Conservation (phyloP, 2,797 vertebrate genomes). For the Geotrypetes seraphini region DNA sequence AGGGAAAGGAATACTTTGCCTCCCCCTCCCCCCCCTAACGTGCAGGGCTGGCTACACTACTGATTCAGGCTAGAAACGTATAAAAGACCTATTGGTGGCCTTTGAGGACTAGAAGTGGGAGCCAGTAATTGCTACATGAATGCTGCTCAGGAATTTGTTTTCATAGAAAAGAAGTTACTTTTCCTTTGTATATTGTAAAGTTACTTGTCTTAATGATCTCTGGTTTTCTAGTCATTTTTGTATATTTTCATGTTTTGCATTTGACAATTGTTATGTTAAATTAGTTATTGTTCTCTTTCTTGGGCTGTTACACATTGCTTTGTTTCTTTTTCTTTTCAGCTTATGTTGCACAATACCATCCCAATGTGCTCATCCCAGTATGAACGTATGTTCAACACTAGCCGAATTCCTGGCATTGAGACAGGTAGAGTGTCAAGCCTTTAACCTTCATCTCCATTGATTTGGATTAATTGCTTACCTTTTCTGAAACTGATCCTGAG, state of each 20-base stretch:
- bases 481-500: no score
- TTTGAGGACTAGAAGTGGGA: no score
- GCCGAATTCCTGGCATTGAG: slow-evolving; percentile 70
- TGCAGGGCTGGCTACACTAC: no score
- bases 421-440: slow-evolving; percentile 65
- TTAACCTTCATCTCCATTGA: slow-evolving; percentile 1
- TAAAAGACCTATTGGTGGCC: no score
- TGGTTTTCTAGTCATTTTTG: slow-evolving; percentile 15
- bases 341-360: slow-evolving; percentile 72
- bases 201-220: slow-evolving; percentile 15
- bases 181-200: neutral
- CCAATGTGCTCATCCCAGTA: slow-evolving; percentile 72
- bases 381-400: slow-evolving; percentile 71
- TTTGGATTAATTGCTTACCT: no score
- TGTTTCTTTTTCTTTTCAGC: slow-evolving; percentile 64
- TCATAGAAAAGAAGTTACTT: no score
- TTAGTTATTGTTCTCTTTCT: slow-evolving; percentile 19
- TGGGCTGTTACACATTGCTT: slow-evolving; percentile 17
- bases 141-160: no score
- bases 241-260: neutral
- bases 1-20: no score
- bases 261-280: neutral
- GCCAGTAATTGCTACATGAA: no score
- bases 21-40: no score
- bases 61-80: no score